Percentiles rank a stretch among this genome's conserved stretches.
These are phyloP conservation scores for Seriola quinqueradiata DNA, from an alignment of 2,113 vertebrate species.

Conservation along the genomic window DNA sequence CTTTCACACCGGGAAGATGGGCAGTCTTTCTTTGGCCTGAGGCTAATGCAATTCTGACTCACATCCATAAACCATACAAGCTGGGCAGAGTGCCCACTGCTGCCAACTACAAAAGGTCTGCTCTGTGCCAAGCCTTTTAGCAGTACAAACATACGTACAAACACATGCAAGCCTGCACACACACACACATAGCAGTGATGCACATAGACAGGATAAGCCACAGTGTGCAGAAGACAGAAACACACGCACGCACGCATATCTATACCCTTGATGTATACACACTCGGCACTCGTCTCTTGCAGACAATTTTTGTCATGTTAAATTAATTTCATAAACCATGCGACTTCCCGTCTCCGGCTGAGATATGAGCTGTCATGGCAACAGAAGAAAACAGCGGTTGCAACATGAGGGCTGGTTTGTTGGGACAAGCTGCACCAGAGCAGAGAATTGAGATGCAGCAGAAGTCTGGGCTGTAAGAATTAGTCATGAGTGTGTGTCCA, in stretches of 20 bases:
- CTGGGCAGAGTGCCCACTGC: slow-evolving; percentile 62
- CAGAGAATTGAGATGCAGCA: slow-evolving; percentile 62
- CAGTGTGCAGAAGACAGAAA: slow-evolving; percentile 14
- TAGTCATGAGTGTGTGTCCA: slow-evolving; percentile 63
- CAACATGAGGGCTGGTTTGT: slow-evolving; percentile 50
- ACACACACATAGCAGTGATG: slow-evolving; percentile 25
- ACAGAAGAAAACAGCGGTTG: slow-evolving; percentile 65
- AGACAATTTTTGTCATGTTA: slow-evolving; percentile 56
- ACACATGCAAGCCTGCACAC: slow-evolving; percentile 11
- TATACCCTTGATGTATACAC: not conserved
- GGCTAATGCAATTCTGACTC: slow-evolving; percentile 66
- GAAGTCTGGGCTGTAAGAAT: slow-evolving; percentile 54
- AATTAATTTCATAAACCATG: slow-evolving; percentile 55
- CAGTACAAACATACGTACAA: slow-evolving; percentile 41
- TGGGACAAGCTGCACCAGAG: slow-evolving; percentile 58
- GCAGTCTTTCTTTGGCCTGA: slow-evolving; percentile 47
- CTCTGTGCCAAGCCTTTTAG: slow-evolving; percentile 69
- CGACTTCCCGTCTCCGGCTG: slow-evolving; percentile 29
- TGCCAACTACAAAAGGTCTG: slow-evolving; percentile 65
- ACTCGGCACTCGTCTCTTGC: not conserved
- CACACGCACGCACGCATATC: not conserved
- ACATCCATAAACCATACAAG: slow-evolving; percentile 63
- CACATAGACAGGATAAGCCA: slow-evolving; percentile 32
- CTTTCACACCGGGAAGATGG: slow-evolving; percentile 69
- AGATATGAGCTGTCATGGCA: slow-evolving; percentile 70